Base-by-base conservation (phyloP, 2,113 vertebrate genomes). In the Ptychochromis oligacanthus region DNA sequence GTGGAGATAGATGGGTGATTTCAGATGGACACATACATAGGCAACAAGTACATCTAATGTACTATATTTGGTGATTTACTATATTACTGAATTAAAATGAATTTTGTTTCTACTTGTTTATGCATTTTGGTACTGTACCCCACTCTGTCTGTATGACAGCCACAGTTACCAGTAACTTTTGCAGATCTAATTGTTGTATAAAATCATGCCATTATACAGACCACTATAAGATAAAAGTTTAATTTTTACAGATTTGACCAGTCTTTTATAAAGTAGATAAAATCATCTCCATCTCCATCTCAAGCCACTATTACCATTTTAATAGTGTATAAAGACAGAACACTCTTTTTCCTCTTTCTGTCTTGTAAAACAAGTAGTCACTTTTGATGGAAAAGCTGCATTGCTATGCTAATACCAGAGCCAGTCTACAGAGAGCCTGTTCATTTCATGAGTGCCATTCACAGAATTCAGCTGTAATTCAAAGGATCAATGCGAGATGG, bases 161-260 rank as follows among this genome's bases (percentile, higher is more conserved):
- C 46, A 36, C 36, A 36, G 62, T 46, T 11, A 62, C 46, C 0
- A 26, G 22, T 46, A 0, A 46, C 0, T 67, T 40, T 67, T 67
- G 38, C 40, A 67, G 14, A 18, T 26, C 14, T 67, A 67, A 6
- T 67, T 17, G 8, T 26, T 67, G 46, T 46, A 46, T 46, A 26
- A 67, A 46, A 40, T 67, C n/a, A 46, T 67, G 18, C 43, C 64
- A 67, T 67, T 67, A 67, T 15, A 67, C 22, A 26, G 22, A 46
- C 38, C 40, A 67, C 12, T 67, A 46, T 22, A 67, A 22, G 17
- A 46, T 26, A 46, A 46, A 67, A 26, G 1, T 26, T 31, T 31
- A 3, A 5, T 36, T 36, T 36, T 36, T 36, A 36, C 36, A 36
- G 36, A 36, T 36, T 36, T 36, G 4, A 31, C 28, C 28, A 43